phyloP scores from a whole-genome alignment of 1,140 invertebrate genomes.

The Onthophagus taurus region DNA sequence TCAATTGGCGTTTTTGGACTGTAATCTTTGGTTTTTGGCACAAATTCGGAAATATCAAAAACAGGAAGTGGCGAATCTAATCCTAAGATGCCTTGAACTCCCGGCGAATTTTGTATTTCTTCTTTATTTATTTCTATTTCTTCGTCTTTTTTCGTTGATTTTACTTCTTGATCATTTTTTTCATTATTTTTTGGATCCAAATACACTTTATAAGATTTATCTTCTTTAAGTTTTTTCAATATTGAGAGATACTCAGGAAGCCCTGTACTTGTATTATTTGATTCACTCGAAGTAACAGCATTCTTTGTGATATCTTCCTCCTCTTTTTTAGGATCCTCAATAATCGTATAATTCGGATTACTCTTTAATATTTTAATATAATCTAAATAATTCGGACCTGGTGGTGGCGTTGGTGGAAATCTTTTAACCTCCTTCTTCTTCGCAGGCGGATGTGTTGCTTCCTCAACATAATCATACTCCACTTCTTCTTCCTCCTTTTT shows the following conservation, averaged over 20 bases:
- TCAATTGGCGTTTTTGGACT: slow-evolving; percentile 29
- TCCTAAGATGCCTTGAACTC: slow-evolving; percentile 15
- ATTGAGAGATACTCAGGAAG: slow-evolving; percentile 31
- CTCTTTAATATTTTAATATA: slow-evolving; percentile 27
- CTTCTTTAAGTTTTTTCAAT: slow-evolving; percentile 25
- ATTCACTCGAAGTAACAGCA: slow-evolving; percentile 17
- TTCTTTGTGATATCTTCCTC: slow-evolving; percentile 17
- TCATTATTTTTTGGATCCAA: slow-evolving; percentile 24
- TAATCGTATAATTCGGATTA: slow-evolving; percentile 25
- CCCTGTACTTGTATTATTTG: slow-evolving; percentile 16
- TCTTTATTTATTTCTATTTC: slow-evolving; percentile 22
- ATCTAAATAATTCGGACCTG: slow-evolving; percentile 30
- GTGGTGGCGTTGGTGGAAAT: slow-evolving; percentile 17
- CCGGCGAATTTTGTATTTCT: slow-evolving; percentile 26
- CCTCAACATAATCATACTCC: slow-evolving; percentile 25
- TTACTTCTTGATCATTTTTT: slow-evolving; percentile 16
- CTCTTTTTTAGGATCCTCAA: slow-evolving; percentile 28
- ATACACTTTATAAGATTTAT: slow-evolving; percentile 27
- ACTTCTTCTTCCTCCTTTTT: slow-evolving; percentile 14
- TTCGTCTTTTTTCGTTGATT: slow-evolving; percentile 20
- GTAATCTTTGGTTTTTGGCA: slow-evolving; percentile 29
- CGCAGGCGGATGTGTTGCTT: slow-evolving; percentile 16
- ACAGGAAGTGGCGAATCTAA: neutral
- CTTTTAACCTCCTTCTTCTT: slow-evolving; percentile 15
- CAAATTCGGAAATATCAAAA: slow-evolving; percentile 20